Percentiles rank a stretch among this genome's conserved stretches.
Evolutionary conservation across 2,797 vertebrate genomes (phyloP).

Genomic region (Lates japonicus): DNA sequence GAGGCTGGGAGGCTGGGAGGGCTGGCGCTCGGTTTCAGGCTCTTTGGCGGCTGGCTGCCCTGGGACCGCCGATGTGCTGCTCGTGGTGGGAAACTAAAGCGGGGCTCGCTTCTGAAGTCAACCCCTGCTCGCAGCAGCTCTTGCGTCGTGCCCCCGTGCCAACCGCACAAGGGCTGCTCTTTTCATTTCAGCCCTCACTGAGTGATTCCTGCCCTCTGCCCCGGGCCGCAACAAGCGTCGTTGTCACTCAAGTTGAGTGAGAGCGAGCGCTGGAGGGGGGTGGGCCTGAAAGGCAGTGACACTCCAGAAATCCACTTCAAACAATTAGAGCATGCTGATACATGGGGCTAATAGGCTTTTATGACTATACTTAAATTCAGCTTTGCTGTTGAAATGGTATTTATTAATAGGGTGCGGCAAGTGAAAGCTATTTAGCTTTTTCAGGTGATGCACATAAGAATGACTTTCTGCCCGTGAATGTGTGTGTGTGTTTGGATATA

Average conservation of each 20-base stretch:
- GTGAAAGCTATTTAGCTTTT: slow-evolving; percentile 27
- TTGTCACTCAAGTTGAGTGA: slow-evolving; percentile 71
- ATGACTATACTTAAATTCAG: slow-evolving; percentile 36
- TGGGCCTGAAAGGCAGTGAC: slow-evolving; percentile 55
- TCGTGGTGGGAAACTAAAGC: slow-evolving; percentile 49
- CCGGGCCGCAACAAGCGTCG: slow-evolving; percentile 32
- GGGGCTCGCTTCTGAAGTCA: slow-evolving; percentile 48
- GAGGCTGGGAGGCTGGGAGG: not conserved
- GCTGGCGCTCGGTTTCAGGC: slow-evolving; percentile 38
- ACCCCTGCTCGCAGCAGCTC: slow-evolving; percentile 38
- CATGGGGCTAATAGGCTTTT: slow-evolving; percentile 54
- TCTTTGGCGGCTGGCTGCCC: slow-evolving; percentile 36
- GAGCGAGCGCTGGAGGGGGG: slow-evolving; percentile 40
- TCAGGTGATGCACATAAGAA: slow-evolving; percentile 25
- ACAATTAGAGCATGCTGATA: slow-evolving; percentile 65
- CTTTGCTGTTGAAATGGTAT: slow-evolving; percentile 55
- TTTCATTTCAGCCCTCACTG: slow-evolving; percentile 57
- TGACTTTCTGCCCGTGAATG: not conserved
- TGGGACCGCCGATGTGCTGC: slow-evolving; percentile 47
- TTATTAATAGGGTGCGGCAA: slow-evolving; percentile 52
- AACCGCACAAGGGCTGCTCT: slow-evolving; percentile 48
- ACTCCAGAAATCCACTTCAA: slow-evolving; percentile 72
- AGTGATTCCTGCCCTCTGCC: slow-evolving; percentile 68
- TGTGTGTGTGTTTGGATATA: slow-evolving; percentile 24
- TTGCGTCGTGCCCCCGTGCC: slow-evolving; percentile 50